A percentile compares a stretch with the other conserved stretches of the same genome.
Conservation (phyloP, 2,113 vertebrate genomes). For the Barnardius zonarius region DNA sequence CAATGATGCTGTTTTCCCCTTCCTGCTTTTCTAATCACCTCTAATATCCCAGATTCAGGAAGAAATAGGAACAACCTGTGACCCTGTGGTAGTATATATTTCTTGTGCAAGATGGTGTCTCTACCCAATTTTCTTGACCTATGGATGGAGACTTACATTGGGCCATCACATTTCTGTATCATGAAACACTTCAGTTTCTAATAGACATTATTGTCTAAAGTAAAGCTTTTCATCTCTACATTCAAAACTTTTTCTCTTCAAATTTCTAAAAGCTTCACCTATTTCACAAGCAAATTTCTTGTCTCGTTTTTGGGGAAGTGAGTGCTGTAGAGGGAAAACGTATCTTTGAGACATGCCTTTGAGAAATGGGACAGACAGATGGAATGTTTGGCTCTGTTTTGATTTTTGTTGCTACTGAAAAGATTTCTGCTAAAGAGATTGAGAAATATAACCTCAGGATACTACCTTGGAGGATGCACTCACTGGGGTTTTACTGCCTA, state of each 20-base stretch:
- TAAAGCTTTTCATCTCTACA: not conserved
- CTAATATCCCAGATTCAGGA: not conserved
- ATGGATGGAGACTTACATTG: not conserved
- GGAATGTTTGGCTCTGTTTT: conserved; percentile 7
- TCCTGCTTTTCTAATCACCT: not conserved
- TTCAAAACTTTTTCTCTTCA: not conserved
- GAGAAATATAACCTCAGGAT: not conserved
- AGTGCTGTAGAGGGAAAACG: not conserved
- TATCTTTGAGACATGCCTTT: not conserved
- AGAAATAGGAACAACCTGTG: not conserved
- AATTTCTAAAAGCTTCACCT: not conserved
- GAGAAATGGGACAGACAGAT: not conserved
- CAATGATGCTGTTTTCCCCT: not conserved
- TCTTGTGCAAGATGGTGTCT: not conserved
- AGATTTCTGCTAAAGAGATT: not conserved
- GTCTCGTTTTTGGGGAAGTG: not conserved
- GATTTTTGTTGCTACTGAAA: conserved; percentile 3
- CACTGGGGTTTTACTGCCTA: not conserved
- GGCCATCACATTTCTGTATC: not conserved
- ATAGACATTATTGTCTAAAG: not conserved
- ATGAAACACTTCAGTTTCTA: not conserved
- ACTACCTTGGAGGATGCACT: not conserved
- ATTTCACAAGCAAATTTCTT: not conserved
- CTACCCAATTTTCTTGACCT: not conserved
- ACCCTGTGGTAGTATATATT: not conserved